phyloP scores from a whole-genome alignment of 2,113 vertebrate species.

The Romanogobio albipinnatus region DNA sequence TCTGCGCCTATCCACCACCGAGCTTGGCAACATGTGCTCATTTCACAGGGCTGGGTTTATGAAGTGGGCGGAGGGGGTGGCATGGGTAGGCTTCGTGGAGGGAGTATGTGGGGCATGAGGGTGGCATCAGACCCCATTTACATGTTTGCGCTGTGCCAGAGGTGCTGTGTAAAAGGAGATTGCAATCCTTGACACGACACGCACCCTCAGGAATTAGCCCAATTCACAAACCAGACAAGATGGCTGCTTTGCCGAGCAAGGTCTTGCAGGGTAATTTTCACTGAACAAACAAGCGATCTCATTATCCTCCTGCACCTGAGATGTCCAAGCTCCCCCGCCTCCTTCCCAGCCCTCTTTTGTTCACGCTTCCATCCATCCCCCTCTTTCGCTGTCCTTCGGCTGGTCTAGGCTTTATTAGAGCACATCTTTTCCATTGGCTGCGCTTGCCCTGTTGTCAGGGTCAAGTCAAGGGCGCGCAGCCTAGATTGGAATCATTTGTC shows the following conservation, averaged over 20 bases:
- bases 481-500: constrained; percentile 99
- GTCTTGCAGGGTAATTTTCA: constrained; percentile 82
- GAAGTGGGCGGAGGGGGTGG: constrained; percentile 68
- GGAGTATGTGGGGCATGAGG: constrained; percentile 65
- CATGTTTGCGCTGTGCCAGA: constrained; percentile 79
- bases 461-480: constrained; percentile 98
- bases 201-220: constrained; percentile 72
- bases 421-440: constrained; percentile 99
- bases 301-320: constrained; percentile 99
- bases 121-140: constrained; percentile 72
- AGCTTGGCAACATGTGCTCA: constrained; percentile 87
- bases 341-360: constrained; percentile 66
- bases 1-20: constrained; percentile 84
- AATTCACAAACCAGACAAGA: constrained; percentile 72
- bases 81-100: constrained; percentile 70
- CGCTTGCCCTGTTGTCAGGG: constrained; percentile 97
- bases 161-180: constrained; percentile 79
- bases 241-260: constrained; percentile 74
- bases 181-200: constrained; percentile 73
- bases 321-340: constrained; percentile 80
- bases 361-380: constrained; percentile 49
- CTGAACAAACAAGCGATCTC: constrained; percentile 86
- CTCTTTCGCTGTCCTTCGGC: constrained; percentile 80
- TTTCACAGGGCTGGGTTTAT: constrained; percentile 81
- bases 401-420: constrained; percentile 95